Evolutionary conservation across 2,113 vertebrate species (phyloP).

Genomic region (Rhinogobius similis): DNA sequence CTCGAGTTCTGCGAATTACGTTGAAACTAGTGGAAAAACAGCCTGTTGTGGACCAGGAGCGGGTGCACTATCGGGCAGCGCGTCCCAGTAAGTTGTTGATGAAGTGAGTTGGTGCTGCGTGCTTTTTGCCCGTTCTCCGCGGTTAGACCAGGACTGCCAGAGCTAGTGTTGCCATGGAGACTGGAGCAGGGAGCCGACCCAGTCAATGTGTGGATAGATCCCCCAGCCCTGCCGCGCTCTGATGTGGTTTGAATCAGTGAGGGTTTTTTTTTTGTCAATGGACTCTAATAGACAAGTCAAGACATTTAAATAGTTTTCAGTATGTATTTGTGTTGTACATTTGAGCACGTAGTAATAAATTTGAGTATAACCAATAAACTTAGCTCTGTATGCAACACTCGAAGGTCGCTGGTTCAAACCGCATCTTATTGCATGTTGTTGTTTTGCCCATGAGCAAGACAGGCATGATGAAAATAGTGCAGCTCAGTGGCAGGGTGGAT

Average conservation of each 20-base stretch:
- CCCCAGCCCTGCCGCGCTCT: constrained; percentile 29
- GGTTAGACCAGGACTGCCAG: constrained; percentile 54
- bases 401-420: too few species aligned
- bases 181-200: constrained; percentile 39
- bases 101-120: constrained; percentile 51
- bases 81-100: constrained; percentile 35
- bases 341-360: too few species aligned
- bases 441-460: too few species aligned
- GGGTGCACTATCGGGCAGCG: background rate
- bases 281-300: background rate
- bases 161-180: constrained; percentile 73
- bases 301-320: background rate
- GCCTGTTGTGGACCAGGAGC: background rate
- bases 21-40: background rate
- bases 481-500: too few species aligned
- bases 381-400: too few species aligned
- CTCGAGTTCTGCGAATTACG: too few species aligned
- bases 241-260: constrained; percentile 16
- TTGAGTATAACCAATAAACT: too few species aligned
- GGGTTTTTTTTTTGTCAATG: constrained; percentile 35
- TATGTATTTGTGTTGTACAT: background rate
- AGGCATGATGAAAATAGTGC: too few species aligned
- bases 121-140: constrained; percentile 34
- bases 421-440: too few species aligned
- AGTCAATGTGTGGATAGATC: constrained; percentile 41